These are phyloP conservation scores for Sycobia sp. DNA, from an alignment of 1,140 invertebrate genomes.

Conservation along the genomic window DNA sequence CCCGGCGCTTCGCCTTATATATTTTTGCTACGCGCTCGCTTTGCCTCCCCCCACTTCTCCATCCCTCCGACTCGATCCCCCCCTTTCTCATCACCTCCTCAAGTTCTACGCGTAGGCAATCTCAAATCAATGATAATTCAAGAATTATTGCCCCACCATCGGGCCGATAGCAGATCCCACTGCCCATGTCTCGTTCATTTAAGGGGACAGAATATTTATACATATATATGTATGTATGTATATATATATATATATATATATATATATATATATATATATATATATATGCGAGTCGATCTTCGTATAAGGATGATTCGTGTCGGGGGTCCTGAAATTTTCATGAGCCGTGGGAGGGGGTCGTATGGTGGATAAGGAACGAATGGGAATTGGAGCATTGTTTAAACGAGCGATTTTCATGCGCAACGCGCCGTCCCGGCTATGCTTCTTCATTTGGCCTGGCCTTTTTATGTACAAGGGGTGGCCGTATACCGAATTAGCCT, in stretches of 20 bases:
- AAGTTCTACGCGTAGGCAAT: not conserved
- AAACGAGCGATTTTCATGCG: slow-evolving; percentile 15
- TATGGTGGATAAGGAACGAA: no score
- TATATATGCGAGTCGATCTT: no score
- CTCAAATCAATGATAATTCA: slow-evolving; percentile 29
- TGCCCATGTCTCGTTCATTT: not conserved
- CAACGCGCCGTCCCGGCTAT: not conserved
- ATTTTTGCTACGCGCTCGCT: not conserved
- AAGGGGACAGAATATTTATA: no score
- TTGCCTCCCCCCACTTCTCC: not conserved
- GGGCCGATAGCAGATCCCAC: not conserved
- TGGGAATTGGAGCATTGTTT: slow-evolving; percentile 4
- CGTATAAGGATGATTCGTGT: not conserved
- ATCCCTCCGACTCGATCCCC: no score
- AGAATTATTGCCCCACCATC: slow-evolving; percentile 22
- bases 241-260: no score
- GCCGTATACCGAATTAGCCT: not conserved
- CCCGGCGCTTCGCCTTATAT: not conserved
- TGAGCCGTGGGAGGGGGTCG: not conserved
- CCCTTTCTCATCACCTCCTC: not conserved
- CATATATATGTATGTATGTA: no score
- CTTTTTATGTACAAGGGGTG: not conserved
- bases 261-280: no score
- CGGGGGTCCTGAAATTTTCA: slow-evolving; percentile 2
- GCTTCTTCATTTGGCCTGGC: not conserved